Percentiles rank a stretch among this genome's conserved stretches.
These are phyloP conservation scores for Oenanthe oenanthe DNA, from an alignment of 2,113 vertebrate species.

Conservation along the genomic window DNA sequence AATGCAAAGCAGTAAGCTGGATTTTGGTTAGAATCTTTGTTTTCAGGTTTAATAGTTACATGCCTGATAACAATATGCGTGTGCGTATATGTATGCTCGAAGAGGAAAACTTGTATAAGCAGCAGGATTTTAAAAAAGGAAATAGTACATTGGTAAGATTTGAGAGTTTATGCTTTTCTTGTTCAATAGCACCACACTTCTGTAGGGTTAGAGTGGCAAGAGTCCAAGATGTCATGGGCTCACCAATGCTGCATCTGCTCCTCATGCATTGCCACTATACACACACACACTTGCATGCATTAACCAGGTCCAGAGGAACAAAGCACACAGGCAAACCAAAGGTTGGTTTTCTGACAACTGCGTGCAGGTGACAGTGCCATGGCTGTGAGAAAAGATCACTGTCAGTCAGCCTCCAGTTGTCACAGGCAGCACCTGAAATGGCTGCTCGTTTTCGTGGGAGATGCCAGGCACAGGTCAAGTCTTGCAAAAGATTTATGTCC, in stretches of 20 bases:
- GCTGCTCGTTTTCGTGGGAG: background rate
- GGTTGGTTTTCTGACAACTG: background rate
- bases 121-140: background rate
- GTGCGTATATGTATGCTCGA: background rate
- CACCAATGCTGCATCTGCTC: background rate
- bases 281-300: background rate
- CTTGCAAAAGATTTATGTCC: background rate
- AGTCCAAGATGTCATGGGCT: background rate
- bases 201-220: background rate
- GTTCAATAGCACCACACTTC: background rate
- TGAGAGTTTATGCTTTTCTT: background rate
- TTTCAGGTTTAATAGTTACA: background rate
- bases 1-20: background rate
- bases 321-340: background rate
- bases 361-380: background rate
- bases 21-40: background rate
- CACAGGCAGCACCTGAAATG: background rate
- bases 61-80: background rate
- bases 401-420: background rate
- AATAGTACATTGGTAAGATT: background rate
- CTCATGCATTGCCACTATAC: fast-evolving
- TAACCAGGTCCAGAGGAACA: background rate
- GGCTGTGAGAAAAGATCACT: background rate
- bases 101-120: background rate
- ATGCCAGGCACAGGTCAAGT: background rate